Conservation (phyloP, 2,888 invertebrate species). For the Prenolepis imparis region DNA sequence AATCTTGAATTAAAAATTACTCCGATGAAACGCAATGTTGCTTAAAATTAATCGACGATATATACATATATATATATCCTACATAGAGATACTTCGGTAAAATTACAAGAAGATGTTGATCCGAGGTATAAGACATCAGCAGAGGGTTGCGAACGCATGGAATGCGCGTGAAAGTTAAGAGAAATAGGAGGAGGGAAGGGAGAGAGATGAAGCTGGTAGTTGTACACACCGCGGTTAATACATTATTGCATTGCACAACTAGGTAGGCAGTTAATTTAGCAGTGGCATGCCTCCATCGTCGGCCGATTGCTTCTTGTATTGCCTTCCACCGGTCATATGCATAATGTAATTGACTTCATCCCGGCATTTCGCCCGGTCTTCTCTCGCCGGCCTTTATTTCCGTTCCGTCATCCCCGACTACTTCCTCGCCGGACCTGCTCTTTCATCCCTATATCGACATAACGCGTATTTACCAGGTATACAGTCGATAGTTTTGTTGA, state of each 20-base stretch:
- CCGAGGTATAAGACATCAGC: slow-evolving; percentile 27
- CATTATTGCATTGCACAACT: slow-evolving; percentile 84
- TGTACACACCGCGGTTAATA: slow-evolving; percentile 67
- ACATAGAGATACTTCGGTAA: neutral
- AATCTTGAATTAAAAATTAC: slow-evolving; percentile 17
- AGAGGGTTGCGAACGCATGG: slow-evolving; percentile 24
- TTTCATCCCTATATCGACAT: slow-evolving; percentile 49
- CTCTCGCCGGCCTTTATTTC: slow-evolving; percentile 64
- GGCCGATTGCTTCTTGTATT: slow-evolving; percentile 84
- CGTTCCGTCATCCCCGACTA: slow-evolving; percentile 62
- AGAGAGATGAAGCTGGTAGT: slow-evolving; percentile 24
- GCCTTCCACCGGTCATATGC: slow-evolving; percentile 83
- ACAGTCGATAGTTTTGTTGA: neutral
- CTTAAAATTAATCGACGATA: neutral
- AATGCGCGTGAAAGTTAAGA: slow-evolving; percentile 51
- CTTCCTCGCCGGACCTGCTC: slow-evolving; percentile 41
- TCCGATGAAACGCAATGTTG: neutral
- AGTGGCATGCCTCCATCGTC: slow-evolving; percentile 79
- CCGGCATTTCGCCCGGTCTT: slow-evolving; percentile 74
- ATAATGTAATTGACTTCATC: slow-evolving; percentile 85
- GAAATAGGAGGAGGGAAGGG: slow-evolving; percentile 41
- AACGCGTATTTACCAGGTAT: neutral
- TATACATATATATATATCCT: neutral
- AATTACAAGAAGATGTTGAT: slow-evolving; percentile 24
- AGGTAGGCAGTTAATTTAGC: slow-evolving; percentile 85